Evolutionary conservation across 2,888 invertebrate genomes (phyloP).

Genomic region (Pandemis cinnamomeana): DNA sequence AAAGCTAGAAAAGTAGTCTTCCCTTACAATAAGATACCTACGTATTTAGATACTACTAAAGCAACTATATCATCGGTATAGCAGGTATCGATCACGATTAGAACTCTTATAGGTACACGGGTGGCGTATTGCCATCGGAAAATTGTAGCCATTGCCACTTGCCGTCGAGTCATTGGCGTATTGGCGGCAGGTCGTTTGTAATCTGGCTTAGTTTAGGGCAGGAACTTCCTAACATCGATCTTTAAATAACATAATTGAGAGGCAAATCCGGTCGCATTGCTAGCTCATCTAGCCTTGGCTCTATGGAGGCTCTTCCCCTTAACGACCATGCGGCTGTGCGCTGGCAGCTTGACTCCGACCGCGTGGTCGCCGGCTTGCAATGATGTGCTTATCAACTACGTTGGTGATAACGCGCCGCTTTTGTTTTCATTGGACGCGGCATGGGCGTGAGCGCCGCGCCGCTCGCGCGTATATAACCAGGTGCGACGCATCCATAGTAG

Average conservation of each 20-base stretch:
- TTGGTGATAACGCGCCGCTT: slow-evolving; percentile 46
- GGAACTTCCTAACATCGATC: too few species aligned
- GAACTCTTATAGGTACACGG: too few species aligned
- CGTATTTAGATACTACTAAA: too few species aligned
- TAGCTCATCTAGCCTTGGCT: slow-evolving; percentile 2
- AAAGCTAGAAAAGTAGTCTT: too few species aligned
- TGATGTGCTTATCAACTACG: slow-evolving; percentile 59
- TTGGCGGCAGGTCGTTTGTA: too few species aligned
- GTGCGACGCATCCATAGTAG: slow-evolving; percentile 49
- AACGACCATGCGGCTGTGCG: slow-evolving; percentile 69
- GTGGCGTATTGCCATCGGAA: too few species aligned
- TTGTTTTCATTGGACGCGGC: slow-evolving; percentile 71
- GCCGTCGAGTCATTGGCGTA: too few species aligned
- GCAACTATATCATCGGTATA: background rate
- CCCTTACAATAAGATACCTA: too few species aligned
- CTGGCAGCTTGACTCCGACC: slow-evolving; percentile 59
- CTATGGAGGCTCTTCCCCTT: slow-evolving; percentile 57
- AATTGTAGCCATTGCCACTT: too few species aligned
- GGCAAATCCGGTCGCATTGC: background rate
- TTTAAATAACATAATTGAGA: background rate
- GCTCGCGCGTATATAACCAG: slow-evolving; percentile 68
- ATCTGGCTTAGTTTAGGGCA: too few species aligned
- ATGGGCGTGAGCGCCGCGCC: slow-evolving; percentile 73
- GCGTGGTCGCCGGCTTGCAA: slow-evolving; percentile 69
- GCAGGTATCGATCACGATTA: too few species aligned